Conservation (phyloP, 2,113 vertebrate species). For the Ptilonorhynchus violaceus region DNA sequence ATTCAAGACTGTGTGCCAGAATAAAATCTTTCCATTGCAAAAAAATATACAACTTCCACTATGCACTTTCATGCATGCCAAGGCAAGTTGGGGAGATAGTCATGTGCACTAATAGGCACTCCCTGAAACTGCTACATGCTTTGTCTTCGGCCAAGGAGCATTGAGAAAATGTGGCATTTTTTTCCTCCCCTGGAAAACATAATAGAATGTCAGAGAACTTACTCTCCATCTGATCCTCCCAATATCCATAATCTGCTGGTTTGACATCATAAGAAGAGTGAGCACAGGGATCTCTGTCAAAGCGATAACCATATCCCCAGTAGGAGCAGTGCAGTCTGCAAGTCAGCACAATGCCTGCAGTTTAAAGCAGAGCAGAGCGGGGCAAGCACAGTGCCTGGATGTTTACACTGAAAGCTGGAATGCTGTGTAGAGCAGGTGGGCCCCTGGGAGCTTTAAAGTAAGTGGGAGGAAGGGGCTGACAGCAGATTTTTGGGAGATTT, state of each 20-base stretch:
- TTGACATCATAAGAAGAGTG: background rate
- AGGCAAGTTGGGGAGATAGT: background rate
- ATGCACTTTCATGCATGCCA: background rate
- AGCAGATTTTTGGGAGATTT: background rate
- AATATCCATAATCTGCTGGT: background rate
- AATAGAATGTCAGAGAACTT: background rate
- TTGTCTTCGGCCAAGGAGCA: background rate
- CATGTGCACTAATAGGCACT: background rate
- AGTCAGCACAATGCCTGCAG: fast-evolving
- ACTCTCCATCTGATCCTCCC: background rate
- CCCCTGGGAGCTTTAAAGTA: background rate
- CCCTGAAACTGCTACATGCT: background rate
- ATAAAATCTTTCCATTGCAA: background rate
- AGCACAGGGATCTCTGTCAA: background rate
- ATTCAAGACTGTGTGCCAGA: background rate
- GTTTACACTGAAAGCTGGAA: background rate
- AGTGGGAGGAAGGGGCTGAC: background rate
- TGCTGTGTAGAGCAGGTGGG: background rate
- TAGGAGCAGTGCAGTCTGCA: background rate
- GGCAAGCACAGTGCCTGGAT: fast-evolving
- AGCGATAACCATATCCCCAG: fast-evolving
- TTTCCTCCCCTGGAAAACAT: background rate
- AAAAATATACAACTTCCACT: background rate
- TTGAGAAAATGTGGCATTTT: background rate
- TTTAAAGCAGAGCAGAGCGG: fast-evolving